phyloP scores from a whole-genome alignment of 2,888 invertebrate species.

The Drosophila tripunctata region DNA sequence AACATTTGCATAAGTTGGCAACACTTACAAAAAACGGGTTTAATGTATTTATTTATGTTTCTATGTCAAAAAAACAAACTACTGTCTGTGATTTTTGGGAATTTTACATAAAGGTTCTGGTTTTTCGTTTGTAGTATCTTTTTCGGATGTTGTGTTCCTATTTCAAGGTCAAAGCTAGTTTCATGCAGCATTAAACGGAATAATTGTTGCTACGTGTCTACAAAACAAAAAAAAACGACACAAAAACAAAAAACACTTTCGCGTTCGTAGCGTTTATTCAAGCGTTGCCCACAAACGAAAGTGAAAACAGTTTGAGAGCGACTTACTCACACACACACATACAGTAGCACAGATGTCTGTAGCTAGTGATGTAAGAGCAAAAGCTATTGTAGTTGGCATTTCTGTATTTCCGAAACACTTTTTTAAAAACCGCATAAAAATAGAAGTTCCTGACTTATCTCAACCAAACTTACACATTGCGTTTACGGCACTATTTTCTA shows the following conservation, averaged over 20 bases:
- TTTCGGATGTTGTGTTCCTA: conserved; percentile 37
- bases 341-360: no score
- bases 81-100: conserved; percentile 6
- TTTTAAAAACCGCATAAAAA: no score
- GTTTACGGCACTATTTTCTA: no score
- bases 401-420: no score
- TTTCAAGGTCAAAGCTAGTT: conserved; percentile 57
- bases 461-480: no score
- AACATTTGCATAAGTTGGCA: no score
- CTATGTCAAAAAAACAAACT: neutral
- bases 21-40: neutral
- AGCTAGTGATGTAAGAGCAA: no score
- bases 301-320: conserved; percentile 59
- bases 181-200: conserved; percentile 64
- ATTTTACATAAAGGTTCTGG: conserved; percentile 9
- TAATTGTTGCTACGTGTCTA: conserved; percentile 52
- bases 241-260: conserved; percentile 55
- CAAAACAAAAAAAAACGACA: conserved; percentile 16
- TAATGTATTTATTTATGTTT: neutral
- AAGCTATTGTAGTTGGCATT: no score
- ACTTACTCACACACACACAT: conserved; percentile 22
- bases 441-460: no score
- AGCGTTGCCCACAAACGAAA: conserved; percentile 62
- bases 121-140: no score
- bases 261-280: conserved; percentile 45